Evolutionary conservation across 2,113 vertebrate species (phyloP), one percentile per base, ranked within the genome.

Genomic region (Callospermophilus lateralis): DNA sequence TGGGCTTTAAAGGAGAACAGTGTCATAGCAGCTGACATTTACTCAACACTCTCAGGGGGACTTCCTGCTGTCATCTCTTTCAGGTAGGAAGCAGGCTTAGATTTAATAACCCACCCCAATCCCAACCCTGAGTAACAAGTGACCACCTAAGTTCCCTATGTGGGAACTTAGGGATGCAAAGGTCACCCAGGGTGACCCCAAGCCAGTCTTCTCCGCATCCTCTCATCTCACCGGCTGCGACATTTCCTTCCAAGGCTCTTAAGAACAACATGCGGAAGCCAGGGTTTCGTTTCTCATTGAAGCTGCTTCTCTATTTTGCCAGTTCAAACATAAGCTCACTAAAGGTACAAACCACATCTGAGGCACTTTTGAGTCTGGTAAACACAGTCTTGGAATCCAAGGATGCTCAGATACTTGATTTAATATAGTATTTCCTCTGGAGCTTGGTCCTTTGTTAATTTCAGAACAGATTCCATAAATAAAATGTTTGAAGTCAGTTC

Each of bases 401-500:
- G n/a, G 6, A 61, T 42, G 13, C 42, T 89, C 63, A 78, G 78
- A 84, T 73, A 73, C 58, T 88, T 79, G 48, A 83, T 58, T 90
- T 85, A 76, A 77, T 20, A 8, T 28, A 70, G n/a, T 22, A 84
- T 70, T 93, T 97, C 26, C 51, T 67, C 79, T 87, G 78, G 79
- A 91, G 68, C 8, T 65, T 80, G 34, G 68, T 24, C 85, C 74
- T 84, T 42, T 89, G 20, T 80, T 94, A 93, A 91, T 19, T 91
- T 20, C 30, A 84, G 70, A 65, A 83, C n/a, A 80, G 65, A 76
- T 84, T 93, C 58, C 89, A 84, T 72, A 96, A 96, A 78, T 93
- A 97, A 95, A 92, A 95, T 68, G 70, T 32, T 34, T 90, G 37
- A 89, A 88, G 84, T 95, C 30, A 42, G 77, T 76, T 78, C 83